Evolutionary conservation across 2,113 vertebrate species (phyloP).

Genomic region (Vulpes vulpes): DNA sequence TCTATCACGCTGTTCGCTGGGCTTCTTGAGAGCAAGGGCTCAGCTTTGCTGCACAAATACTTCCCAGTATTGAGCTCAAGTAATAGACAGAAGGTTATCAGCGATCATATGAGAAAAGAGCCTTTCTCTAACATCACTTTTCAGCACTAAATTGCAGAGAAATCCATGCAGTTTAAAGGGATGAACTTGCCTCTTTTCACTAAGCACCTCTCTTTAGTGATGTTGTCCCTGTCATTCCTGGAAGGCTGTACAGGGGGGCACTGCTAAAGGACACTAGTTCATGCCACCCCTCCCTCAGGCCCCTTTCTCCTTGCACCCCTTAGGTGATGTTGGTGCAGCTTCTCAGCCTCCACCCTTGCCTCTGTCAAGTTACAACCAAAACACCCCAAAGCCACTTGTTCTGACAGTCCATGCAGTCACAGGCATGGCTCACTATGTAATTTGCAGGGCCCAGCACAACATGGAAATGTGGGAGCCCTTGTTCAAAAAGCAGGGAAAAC

Average conservation of each 20-base stretch:
- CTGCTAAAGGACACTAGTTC: neutral
- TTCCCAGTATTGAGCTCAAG: neutral
- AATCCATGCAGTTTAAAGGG: neutral
- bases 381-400: neutral
- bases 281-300: neutral
- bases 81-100: slow-evolving; percentile 57
- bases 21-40: slow-evolving; percentile 43
- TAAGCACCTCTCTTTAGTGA: neutral
- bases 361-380: neutral
- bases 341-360: neutral
- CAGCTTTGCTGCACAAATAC: slow-evolving; percentile 51
- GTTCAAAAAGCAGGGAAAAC: neutral
- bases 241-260: neutral
- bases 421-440: neutral
- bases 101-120: slow-evolving; percentile 21
- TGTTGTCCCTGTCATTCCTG: neutral
- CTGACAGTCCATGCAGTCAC: neutral
- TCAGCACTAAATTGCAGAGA: neutral
- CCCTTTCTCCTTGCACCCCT: neutral
- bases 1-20: neutral
- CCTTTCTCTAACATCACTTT: neutral
- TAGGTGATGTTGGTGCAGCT: neutral
- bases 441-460: neutral
- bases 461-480: neutral
- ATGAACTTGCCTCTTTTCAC: neutral